A percentile compares a stretch with the other conserved stretches of the same genome.
phyloP scores from a whole-genome alignment of 2,113 vertebrate species.

The Xyliphius kryptos region DNA sequence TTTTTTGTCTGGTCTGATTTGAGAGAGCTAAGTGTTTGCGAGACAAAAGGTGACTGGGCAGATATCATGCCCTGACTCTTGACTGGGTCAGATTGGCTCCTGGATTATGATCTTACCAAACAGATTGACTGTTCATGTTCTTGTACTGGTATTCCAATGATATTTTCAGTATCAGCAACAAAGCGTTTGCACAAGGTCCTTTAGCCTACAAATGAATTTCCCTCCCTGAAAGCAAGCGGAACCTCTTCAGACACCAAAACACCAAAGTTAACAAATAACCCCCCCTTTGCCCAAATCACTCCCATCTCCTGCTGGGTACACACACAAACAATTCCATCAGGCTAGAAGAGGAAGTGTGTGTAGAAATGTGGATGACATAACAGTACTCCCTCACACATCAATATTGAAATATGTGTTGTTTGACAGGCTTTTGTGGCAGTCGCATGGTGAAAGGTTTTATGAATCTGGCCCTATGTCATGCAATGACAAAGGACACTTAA shows the following conservation, averaged over 20 bases:
- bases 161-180: constrained; percentile 36
- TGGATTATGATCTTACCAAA: constrained; percentile 9
- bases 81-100: constrained; percentile 1
- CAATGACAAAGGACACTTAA: constrained; percentile 31
- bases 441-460: constrained; percentile 35
- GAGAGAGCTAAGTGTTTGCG: not conserved
- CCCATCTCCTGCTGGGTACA: constrained; percentile 26
- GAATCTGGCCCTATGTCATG: constrained; percentile 35
- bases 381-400: constrained; percentile 11
- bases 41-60: not conserved
- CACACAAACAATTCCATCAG: constrained; percentile 33
- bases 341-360: constrained; percentile 6
- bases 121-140: not conserved
- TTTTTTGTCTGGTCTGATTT: constrained; percentile 5
- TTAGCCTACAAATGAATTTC: constrained; percentile 46
- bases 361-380: constrained; percentile 24
- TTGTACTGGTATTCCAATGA: constrained; percentile 22
- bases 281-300: constrained; percentile 6
- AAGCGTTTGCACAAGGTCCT: constrained; percentile 29
- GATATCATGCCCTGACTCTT: constrained; percentile 9
- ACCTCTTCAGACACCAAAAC: constrained; percentile 38
- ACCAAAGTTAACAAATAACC: constrained; percentile 12
- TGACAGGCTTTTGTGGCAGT: constrained; percentile 25
- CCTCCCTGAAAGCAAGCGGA: constrained; percentile 42
- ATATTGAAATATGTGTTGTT: constrained; percentile 27